A percentile compares a stretch with the other conserved stretches of the same genome.
Conservation (phyloP, 2,797 vertebrate species). For the Acomys russatus region DNA sequence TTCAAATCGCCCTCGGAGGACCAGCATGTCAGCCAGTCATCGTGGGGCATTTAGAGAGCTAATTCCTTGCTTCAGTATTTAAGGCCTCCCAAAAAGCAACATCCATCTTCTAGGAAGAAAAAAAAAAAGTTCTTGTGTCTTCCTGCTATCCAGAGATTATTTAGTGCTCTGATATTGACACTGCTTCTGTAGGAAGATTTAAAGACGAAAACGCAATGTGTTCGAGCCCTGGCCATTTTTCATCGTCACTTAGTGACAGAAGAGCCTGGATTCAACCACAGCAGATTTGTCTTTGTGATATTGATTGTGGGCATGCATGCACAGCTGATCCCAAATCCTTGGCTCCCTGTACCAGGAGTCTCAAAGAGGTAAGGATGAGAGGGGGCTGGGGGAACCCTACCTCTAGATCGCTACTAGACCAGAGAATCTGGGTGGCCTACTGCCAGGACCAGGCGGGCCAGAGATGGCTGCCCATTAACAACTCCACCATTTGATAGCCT, state of each 20-base stretch:
- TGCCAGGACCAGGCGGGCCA: neutral
- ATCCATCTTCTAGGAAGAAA: slow-evolving; percentile 84
- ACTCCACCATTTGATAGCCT: neutral
- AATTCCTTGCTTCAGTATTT: slow-evolving; percentile 84
- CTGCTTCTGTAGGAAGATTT: slow-evolving; percentile 89
- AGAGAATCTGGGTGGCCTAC: neutral
- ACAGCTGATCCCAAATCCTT: slow-evolving; percentile 79
- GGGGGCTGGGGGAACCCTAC: neutral
- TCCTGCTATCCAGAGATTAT: slow-evolving; percentile 88
- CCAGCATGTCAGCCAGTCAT: slow-evolving; percentile 71
- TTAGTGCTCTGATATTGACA: slow-evolving; percentile 90
- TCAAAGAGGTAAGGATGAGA: neutral
- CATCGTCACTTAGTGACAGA: slow-evolving; percentile 89
- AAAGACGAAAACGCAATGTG: slow-evolving; percentile 88
- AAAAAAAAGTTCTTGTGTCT: slow-evolving; percentile 80
- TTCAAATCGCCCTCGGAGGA: slow-evolving; percentile 71
- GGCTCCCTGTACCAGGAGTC: slow-evolving; percentile 20
- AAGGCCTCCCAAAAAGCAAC: slow-evolving; percentile 82
- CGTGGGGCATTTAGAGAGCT: slow-evolving; percentile 84
- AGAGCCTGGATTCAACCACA: slow-evolving; percentile 86
- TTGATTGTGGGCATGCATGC: slow-evolving; percentile 84
- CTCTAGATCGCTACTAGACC: neutral
- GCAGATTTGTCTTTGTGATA: slow-evolving; percentile 90
- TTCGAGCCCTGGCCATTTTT: slow-evolving; percentile 88
- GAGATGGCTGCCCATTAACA: neutral